These are phyloP conservation scores for Grammomys surdaster DNA, from an alignment of 2,113 vertebrate genomes.

Conservation along the genomic window DNA sequence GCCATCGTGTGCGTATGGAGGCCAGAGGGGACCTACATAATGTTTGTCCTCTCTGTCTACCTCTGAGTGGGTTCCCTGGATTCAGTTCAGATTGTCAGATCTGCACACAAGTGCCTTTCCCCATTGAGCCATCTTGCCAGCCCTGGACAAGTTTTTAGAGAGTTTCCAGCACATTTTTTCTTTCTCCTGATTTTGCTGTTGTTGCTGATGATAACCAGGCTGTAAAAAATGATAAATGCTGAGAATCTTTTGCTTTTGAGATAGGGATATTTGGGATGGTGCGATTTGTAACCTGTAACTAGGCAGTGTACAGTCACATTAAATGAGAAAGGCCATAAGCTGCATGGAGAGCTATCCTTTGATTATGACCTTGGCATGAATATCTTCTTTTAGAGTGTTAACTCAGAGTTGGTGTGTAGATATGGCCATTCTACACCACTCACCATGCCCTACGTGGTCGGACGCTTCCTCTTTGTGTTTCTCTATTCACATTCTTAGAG, in stretches of 20 bases:
- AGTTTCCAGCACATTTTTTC: background rate
- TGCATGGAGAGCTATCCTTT: background rate
- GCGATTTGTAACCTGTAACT: background rate
- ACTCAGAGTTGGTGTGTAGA: constrained; percentile 17
- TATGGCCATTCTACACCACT: background rate
- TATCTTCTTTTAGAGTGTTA: background rate
- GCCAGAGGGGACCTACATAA: background rate
- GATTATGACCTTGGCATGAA: background rate
- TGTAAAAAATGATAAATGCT: background rate
- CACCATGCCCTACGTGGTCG: background rate
- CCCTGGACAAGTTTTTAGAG: background rate
- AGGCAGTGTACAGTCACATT: background rate
- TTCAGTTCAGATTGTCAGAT: background rate
- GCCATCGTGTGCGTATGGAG: too few relatives aligned
- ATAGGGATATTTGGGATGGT: background rate
- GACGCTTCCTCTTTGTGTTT: background rate
- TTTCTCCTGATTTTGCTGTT: background rate
- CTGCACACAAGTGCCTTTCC: too few relatives aligned
- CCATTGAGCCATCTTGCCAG: background rate
- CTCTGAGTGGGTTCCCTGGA: background rate
- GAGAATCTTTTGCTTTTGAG: background rate
- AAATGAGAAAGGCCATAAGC: background rate
- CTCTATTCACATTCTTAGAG: background rate
- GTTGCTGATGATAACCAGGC: background rate
- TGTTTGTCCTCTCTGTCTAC: background rate